These are phyloP conservation scores for Diarsia dahlii DNA, from an alignment of 2,888 invertebrate genomes.

Conservation along the genomic window DNA sequence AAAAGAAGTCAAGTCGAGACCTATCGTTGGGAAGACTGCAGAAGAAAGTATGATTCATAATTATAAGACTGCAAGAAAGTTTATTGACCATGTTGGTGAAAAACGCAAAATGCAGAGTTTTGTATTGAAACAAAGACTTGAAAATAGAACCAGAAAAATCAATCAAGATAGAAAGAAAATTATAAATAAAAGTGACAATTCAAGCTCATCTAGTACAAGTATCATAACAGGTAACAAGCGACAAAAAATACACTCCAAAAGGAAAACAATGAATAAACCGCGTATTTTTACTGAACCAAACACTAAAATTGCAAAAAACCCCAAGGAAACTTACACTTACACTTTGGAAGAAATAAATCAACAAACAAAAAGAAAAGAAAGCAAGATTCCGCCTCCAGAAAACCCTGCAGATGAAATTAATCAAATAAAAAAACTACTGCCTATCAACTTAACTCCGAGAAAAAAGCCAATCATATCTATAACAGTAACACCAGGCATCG, in stretches of 20 bases:
- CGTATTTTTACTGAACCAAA: background rate
- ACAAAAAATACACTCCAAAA: background rate
- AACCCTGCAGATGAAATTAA: background rate
- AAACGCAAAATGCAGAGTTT: background rate
- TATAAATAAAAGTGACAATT: constrained; percentile 2
- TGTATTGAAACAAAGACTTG: constrained; percentile 21
- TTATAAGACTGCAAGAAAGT: constrained; percentile 8
- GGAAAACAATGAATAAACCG: constrained; percentile 3
- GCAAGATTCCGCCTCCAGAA: background rate
- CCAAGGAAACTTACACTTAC: background rate
- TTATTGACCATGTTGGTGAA: background rate
- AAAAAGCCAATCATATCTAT: constrained; percentile 5
- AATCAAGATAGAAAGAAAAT: constrained; percentile 2
- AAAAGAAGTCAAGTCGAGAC: background rate
- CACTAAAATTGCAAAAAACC: background rate
- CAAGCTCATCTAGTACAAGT: constrained; percentile 19
- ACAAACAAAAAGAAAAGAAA: constrained; percentile 4
- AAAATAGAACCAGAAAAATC: constrained; percentile 15
- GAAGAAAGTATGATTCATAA: background rate
- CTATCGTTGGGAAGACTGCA: background rate
- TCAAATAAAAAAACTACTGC: background rate
- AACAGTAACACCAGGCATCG: background rate
- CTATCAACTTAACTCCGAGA: background rate
- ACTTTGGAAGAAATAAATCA: background rate
- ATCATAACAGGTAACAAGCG: background rate